Conservation (phyloP, 2,888 invertebrate species). For the Pycnomerus fuliginosus region DNA sequence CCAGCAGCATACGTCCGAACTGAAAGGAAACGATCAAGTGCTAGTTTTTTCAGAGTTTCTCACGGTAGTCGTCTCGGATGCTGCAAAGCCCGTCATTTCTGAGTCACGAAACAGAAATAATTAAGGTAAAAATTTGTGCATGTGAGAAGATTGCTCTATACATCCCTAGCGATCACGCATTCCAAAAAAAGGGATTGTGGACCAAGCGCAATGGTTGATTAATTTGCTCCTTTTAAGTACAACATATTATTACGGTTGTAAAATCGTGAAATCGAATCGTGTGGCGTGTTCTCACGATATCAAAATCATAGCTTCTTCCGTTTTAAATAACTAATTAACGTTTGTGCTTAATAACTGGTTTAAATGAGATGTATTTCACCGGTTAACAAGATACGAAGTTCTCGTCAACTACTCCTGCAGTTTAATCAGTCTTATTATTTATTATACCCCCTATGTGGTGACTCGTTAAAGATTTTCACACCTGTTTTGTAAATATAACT, state of each 20-base stretch:
- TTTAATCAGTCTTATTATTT: not conserved
- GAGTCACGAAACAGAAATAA: conserved; percentile 15
- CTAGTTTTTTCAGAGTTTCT: conserved; percentile 12
- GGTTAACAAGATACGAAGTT: too few species aligned
- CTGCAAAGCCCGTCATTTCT: conserved; percentile 15
- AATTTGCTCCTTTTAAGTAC: too few species aligned
- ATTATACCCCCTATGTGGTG: not conserved
- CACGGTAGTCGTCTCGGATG: conserved; percentile 14
- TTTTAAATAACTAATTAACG: conserved; percentile 11
- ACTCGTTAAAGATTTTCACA: not conserved
- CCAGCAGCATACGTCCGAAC: too few species aligned
- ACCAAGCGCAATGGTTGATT: not conserved
- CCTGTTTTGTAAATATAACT: not conserved
- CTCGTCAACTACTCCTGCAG: not conserved
- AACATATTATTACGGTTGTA: not conserved
- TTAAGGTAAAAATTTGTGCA: too few species aligned
- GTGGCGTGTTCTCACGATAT: conserved; percentile 2
- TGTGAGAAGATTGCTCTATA: too few species aligned
- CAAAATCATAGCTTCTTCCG: conserved; percentile 11
- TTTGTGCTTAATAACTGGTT: conserved; percentile 6
- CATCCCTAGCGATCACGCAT: too few species aligned
- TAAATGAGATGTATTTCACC: too few species aligned
- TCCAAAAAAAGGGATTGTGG: too few species aligned
- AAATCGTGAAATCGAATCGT: conserved; percentile 3
- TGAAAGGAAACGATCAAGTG: too few species aligned